A percentile compares a stretch with the other conserved stretches of the same genome.
Evolutionary conservation across 2,797 vertebrate genomes (phyloP).

Genomic region (Ficedula albicollis): DNA sequence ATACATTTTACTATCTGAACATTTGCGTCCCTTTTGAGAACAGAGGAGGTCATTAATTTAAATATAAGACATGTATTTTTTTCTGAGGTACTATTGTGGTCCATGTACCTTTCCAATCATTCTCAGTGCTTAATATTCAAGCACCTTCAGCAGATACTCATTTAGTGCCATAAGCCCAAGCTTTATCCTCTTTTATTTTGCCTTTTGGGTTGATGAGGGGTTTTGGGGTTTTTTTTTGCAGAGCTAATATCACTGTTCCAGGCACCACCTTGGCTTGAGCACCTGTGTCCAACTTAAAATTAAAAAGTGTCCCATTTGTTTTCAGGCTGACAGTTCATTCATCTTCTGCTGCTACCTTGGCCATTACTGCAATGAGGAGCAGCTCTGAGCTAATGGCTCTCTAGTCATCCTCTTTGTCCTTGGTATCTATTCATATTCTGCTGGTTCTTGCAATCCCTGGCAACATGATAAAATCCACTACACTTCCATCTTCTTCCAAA

Average conservation of each 20-base stretch:
- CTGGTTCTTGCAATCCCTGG: background rate
- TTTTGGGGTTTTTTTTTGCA: background rate
- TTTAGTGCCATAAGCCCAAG: background rate
- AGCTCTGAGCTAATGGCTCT: constrained; percentile 26
- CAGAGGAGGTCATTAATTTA: fast-evolving
- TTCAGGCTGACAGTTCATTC: constrained; percentile 46
- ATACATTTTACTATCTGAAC: background rate
- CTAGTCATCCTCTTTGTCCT: constrained; percentile 55
- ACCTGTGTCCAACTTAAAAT: constrained; percentile 25
- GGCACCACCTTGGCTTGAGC: background rate
- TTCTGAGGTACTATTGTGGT: background rate
- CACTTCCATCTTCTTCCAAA: constrained; percentile 10
- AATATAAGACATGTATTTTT: background rate
- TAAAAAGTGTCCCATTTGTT: constrained; percentile 46
- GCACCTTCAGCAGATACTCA: background rate
- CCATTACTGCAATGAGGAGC: constrained; percentile 15
- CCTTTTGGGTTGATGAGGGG: fast-evolving
- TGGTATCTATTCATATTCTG: constrained; percentile 30
- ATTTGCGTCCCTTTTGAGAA: background rate
- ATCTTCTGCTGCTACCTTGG: constrained; percentile 8
- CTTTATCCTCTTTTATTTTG: background rate
- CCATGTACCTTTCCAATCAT: background rate
- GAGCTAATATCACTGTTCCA: background rate
- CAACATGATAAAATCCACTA: constrained; percentile 25
- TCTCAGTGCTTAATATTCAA: background rate